phyloP scores from a whole-genome alignment of 2,113 vertebrate species.

The Cyanoderma ruficeps region DNA sequence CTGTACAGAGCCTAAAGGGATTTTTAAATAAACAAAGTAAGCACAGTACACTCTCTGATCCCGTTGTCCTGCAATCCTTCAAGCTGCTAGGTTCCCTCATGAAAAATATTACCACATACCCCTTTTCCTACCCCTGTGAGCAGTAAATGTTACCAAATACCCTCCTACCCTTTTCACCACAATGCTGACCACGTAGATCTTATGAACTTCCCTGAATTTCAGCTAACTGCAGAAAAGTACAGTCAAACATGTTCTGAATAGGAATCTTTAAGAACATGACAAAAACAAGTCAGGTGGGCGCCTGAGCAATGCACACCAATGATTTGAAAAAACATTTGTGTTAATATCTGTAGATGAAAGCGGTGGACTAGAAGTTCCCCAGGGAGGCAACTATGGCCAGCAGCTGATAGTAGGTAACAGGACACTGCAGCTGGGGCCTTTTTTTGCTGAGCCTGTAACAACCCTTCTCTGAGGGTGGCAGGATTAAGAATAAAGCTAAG shows the following conservation, averaged over 20 bases:
- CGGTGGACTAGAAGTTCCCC: constrained; percentile 22
- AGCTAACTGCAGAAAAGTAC: background rate
- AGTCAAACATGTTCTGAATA: background rate
- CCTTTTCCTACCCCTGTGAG: background rate
- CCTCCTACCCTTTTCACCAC: background rate
- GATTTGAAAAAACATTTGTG: constrained; percentile 37
- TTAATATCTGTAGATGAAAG: constrained; percentile 71
- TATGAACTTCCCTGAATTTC: background rate
- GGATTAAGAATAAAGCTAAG: constrained; percentile 66
- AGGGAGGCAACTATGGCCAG: constrained; percentile 33
- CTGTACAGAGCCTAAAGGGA: constrained; percentile 1
- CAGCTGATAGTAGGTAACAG: constrained; percentile 56
- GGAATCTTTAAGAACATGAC: background rate
- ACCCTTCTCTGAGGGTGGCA: constrained; percentile 38
- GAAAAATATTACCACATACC: background rate
- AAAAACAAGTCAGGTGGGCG: background rate
- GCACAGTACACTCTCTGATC: background rate
- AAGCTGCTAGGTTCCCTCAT: background rate
- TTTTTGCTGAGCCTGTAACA: constrained; percentile 10
- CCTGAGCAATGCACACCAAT: background rate
- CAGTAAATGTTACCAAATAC: background rate
- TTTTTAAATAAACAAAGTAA: constrained; percentile 55
- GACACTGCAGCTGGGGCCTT: constrained; percentile 65
- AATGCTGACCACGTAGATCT: background rate
- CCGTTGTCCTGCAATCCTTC: constrained; percentile 4